These are phyloP conservation scores for Neoarius graeffei DNA, from an alignment of 2,113 vertebrate genomes.

Conservation along the genomic window DNA sequence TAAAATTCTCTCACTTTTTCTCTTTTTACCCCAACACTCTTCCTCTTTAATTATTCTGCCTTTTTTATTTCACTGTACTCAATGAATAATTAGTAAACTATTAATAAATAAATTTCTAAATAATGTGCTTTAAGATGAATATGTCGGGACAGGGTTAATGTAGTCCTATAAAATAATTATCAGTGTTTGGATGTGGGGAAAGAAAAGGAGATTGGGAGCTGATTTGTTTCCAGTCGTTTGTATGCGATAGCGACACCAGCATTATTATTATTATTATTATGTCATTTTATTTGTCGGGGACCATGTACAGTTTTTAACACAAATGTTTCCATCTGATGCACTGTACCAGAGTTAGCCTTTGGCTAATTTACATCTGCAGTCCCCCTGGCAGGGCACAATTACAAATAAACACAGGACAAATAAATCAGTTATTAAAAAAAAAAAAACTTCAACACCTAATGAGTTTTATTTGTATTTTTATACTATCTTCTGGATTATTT, in stretches of 20 bases:
- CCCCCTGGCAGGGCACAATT: no score
- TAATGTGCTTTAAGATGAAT: neutral
- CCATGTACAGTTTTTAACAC: no score
- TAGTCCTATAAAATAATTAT: neutral
- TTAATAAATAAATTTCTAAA: neutral
- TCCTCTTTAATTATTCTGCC: neutral
- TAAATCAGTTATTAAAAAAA: neutral
- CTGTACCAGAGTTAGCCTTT: no score
- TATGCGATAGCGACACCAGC: neutral
- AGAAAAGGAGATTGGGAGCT: neutral
- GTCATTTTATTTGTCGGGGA: no score
- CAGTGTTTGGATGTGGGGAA: neutral
- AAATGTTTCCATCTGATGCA: no score
- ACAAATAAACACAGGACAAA: no score
- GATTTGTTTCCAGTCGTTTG: neutral
- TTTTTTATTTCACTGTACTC: neutral
- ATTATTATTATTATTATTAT: no score
- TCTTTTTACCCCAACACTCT: neutral
- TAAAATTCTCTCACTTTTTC: slow-evolving; percentile 35
- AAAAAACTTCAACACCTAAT: neutral
- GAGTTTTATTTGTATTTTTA: neutral
- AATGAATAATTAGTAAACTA: neutral
- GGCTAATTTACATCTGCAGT: no score
- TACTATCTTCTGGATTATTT: neutral
- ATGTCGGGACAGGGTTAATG: neutral